phyloP scores from a whole-genome alignment of 2,113 vertebrate genomes.

The Dunckerocampus dactyliophorus region DNA sequence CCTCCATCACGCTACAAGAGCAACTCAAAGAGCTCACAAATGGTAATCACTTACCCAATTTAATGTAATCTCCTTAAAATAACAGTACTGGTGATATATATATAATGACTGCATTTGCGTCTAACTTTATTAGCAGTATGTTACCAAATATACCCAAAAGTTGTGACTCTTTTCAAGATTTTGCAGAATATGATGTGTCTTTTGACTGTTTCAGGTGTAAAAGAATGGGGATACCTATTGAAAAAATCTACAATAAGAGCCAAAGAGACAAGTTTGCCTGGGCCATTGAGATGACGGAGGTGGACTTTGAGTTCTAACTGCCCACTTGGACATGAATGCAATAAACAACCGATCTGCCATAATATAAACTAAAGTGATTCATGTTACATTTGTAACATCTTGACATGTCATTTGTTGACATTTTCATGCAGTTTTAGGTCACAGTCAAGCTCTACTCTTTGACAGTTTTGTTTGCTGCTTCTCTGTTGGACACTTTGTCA shows the following conservation, averaged over 20 bases:
- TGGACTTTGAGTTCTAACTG: slow-evolving; percentile 74
- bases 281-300: slow-evolving; percentile 72
- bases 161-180: too few relatives aligned
- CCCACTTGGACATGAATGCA: background rate
- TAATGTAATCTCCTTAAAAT: too few relatives aligned
- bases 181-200: too few relatives aligned
- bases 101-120: too few relatives aligned
- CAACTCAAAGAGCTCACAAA: slow-evolving; percentile 74
- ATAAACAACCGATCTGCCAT: slow-evolving; percentile 5
- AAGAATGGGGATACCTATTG: slow-evolving; percentile 62
- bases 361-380: slow-evolving; percentile 12
- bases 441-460: background rate
- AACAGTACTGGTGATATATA: background rate
- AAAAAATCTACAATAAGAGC: slow-evolving; percentile 76
- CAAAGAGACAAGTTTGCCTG: slow-evolving; percentile 76
- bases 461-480: slow-evolving; percentile 10
- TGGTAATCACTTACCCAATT: slow-evolving; percentile 53
- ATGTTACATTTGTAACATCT: slow-evolving; percentile 2
- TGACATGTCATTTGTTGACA: slow-evolving; percentile 1
- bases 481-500: slow-evolving; percentile 28
- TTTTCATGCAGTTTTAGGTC: background rate
- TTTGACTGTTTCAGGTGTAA: slow-evolving; percentile 61
- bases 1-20: slow-evolving; percentile 78
- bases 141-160: too few relatives aligned
- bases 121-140: too few relatives aligned